A percentile compares a stretch with the other conserved stretches of the same genome.
Conservation (phyloP, 92 coral and sea anemone species). For the Siderastrea siderea region DNA sequence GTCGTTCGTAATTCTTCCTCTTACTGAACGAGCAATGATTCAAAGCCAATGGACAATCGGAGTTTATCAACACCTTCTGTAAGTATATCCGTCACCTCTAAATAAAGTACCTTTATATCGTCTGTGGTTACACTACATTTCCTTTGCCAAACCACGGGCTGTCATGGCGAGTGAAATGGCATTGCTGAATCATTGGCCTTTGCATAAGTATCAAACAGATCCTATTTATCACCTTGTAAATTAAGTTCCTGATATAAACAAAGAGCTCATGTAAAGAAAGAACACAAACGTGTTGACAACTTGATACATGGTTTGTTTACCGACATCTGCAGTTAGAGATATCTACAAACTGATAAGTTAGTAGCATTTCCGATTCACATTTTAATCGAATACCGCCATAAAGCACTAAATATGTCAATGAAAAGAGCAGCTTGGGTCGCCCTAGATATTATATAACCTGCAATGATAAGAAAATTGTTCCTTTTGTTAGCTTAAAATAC, state of each 20-base stretch:
- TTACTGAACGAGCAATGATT: neutral
- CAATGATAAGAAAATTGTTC: neutral
- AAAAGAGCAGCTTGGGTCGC: neutral
- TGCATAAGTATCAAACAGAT: neutral
- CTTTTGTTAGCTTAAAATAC: neutral
- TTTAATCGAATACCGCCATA: conserved; percentile 19
- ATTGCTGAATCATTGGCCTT: neutral
- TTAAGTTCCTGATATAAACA: neutral
- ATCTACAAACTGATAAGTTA: conserved; percentile 38
- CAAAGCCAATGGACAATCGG: conserved; percentile 1
- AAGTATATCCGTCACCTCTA: neutral
- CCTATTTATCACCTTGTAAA: conserved; percentile 14
- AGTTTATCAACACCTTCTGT: conserved; percentile 22
- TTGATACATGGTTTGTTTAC: conserved; percentile 50
- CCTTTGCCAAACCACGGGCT: neutral
- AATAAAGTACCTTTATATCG: neutral
- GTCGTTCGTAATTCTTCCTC: neutral
- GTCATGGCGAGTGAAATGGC: neutral
- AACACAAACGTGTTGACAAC: conserved; percentile 43
- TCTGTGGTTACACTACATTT: neutral
- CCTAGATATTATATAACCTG: too few species aligned
- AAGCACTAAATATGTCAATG: neutral
- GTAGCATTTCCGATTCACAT: conserved; percentile 50
- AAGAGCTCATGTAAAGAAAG: conserved; percentile 14
- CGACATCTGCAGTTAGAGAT: conserved; percentile 43